phyloP scores from a whole-genome alignment of 2,113 vertebrate species.

The Otus sunia region DNA sequence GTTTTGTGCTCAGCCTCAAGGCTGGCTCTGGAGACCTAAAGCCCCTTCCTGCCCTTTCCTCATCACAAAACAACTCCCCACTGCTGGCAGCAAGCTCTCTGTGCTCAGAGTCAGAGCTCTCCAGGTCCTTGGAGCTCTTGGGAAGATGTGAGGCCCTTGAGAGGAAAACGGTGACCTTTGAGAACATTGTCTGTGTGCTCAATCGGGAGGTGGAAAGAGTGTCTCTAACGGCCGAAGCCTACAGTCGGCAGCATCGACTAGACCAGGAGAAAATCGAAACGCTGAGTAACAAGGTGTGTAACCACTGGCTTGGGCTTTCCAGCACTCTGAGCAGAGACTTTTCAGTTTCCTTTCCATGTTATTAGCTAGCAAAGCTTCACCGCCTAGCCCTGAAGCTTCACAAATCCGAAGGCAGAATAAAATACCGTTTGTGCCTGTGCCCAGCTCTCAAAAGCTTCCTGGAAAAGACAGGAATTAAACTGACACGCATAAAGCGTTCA shows the following conservation, averaged over 20 bases:
- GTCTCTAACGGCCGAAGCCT: conserved; percentile 81
- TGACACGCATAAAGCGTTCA: neutral
- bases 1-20: conserved; percentile 65
- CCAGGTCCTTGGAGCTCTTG: conserved; percentile 74
- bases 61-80: neutral
- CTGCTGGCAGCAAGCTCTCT: neutral
- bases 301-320: neutral
- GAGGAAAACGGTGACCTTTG: conserved; percentile 84
- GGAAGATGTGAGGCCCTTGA: conserved; percentile 82
- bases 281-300: conserved; percentile 82
- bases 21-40: neutral
- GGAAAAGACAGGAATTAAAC: neutral
- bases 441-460: neutral
- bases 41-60: neutral
- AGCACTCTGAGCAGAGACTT: neutral
- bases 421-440: neutral
- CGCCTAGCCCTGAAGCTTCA: neutral
- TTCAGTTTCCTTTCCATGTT: neutral
- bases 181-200: conserved; percentile 91
- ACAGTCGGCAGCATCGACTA: conserved; percentile 82
- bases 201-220: conserved; percentile 90
- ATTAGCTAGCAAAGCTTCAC: neutral
- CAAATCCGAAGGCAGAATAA: neutral
- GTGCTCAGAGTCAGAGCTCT: neutral
- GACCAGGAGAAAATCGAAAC: conserved; percentile 90